Evolutionary conservation across 53 echinoderm and acorn worm genomes (phyloP).

Genomic region (Mesocentrotus franciscanus): DNA sequence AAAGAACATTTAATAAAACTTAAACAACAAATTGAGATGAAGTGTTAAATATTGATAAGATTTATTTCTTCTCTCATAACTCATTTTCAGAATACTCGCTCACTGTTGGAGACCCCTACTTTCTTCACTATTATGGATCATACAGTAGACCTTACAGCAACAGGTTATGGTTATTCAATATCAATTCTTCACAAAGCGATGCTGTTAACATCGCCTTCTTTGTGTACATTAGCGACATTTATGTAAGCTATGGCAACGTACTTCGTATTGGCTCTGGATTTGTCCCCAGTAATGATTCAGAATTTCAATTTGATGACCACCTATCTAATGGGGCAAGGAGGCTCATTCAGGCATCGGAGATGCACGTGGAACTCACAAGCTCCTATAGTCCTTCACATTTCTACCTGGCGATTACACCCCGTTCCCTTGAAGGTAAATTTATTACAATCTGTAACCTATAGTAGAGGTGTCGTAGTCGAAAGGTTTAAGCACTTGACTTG

Average conservation of each 20-base stretch:
- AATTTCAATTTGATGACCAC: not conserved
- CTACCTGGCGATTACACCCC: not conserved
- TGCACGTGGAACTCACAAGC: not conserved
- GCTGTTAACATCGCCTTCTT: not conserved
- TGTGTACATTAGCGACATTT: not conserved
- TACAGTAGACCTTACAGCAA: not conserved
- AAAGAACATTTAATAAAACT: too few relatives aligned
- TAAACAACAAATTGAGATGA: too few relatives aligned
- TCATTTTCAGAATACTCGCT: not conserved
- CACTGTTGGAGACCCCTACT: not conserved
- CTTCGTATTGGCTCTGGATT: conserved; percentile 3
- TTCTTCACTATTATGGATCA: not conserved
- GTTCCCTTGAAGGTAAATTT: not conserved
- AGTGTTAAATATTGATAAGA: too few relatives aligned
- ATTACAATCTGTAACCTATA: not conserved
- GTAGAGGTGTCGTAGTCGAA: too few relatives aligned
- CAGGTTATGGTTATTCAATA: not conserved
- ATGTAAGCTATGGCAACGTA: not conserved
- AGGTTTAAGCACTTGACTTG: too few relatives aligned
- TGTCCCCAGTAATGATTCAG: not conserved
- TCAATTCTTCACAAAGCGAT: not conserved
- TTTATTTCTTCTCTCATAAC: not conserved
- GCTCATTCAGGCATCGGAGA: not conserved
- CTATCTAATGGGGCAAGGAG: not conserved
- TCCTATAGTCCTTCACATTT: not conserved